These are phyloP conservation scores for Hipposideros armiger DNA, from an alignment of 2,113 vertebrate genomes.

Conservation along the genomic window DNA sequence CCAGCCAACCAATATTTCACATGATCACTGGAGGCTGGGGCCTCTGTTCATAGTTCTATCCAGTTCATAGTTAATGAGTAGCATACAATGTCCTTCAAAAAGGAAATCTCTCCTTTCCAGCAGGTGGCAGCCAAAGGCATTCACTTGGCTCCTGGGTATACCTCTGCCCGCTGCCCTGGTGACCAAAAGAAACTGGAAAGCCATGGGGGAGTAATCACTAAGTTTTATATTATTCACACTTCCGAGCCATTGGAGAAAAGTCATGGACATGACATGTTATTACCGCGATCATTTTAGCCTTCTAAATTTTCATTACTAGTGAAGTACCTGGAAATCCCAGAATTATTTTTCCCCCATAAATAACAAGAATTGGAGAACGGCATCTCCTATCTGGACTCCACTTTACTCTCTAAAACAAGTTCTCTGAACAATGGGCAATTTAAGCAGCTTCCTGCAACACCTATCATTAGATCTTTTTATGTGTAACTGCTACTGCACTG, in stretches of 20 bases:
- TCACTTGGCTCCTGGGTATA: background rate
- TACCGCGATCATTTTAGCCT: background rate
- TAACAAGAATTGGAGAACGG: background rate
- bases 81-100: constrained; percentile 66
- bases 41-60: constrained; percentile 55
- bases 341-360: constrained; percentile 31
- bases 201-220: background rate
- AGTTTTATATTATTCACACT: background rate
- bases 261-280: background rate
- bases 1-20: constrained; percentile 21
- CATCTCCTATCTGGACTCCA: background rate
- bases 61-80: constrained; percentile 83
- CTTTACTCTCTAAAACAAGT: constrained; percentile 28
- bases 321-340: constrained; percentile 70
- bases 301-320: constrained; percentile 58
- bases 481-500: constrained; percentile 23
- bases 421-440: constrained; percentile 5
- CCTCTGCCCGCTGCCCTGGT: background rate
- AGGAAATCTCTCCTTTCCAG: constrained; percentile 61
- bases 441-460: constrained; percentile 45
- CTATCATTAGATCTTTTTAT: constrained; percentile 62
- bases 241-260: background rate
- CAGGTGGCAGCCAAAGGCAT: constrained; percentile 67
- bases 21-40: background rate
- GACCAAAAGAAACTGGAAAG: background rate